phyloP scores from a whole-genome alignment of 2,113 vertebrate species.

The Martes martes region DNA sequence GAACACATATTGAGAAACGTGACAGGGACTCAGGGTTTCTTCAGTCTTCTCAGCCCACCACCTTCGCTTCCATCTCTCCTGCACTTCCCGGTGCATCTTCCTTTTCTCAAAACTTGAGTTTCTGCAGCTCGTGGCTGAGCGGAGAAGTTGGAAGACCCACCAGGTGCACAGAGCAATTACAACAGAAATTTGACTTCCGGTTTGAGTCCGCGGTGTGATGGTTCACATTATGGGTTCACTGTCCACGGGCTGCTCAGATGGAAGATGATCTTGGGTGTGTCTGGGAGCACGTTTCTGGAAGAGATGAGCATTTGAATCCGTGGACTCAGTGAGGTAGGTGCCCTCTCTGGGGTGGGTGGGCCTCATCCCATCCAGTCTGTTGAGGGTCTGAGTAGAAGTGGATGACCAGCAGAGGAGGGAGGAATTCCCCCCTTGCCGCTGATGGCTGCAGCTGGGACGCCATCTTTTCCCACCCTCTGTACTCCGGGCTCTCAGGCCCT shows the following conservation, averaged over 20 bases:
- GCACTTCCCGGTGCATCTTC: neutral
- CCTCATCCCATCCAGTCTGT: neutral
- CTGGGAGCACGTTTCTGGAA: fast-evolving
- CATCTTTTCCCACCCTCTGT: neutral
- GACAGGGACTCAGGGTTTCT: neutral
- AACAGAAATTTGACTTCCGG: no score
- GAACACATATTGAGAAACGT: neutral
- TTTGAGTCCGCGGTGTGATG: no score
- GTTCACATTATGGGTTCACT: no score
- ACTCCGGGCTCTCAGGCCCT: neutral
- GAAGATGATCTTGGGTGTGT: neutral
- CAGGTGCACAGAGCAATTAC: no score
- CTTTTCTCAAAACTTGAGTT: neutral
- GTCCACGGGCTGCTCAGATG: no score
- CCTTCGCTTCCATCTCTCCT: neutral
- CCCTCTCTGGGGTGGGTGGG: neutral
- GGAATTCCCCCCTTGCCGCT: neutral
- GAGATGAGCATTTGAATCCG: no score
- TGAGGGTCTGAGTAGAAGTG: neutral
- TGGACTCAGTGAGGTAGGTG: neutral
- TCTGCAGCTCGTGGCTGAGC: neutral
- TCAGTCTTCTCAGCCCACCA: neutral
- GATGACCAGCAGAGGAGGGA: neutral
- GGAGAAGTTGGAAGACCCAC: no score
- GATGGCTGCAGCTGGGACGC: neutral